Base-by-base conservation (phyloP, 2,888 invertebrate genomes). In the Drosophila cognata region DNA sequence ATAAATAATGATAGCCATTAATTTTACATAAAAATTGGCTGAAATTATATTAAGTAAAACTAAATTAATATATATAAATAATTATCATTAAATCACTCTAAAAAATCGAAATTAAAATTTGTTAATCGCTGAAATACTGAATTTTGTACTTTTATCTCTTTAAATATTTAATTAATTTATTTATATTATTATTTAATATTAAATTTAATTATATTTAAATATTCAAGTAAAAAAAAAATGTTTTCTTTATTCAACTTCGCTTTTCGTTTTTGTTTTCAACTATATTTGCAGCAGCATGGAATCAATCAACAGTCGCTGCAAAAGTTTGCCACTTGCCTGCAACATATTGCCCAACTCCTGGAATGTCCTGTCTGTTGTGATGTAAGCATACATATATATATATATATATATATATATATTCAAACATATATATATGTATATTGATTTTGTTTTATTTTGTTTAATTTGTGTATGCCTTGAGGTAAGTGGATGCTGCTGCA, bases 301-400 rank as follows among this genome's bases (percentile, higher is more conserved):
- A 90, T 93, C 75, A 92, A 93, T 91, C 92, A 93, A 81, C 92
- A 92, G 78, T 93, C 93, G 78, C 87, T 94, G 77, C 93, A 94
- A 89, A 93, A 93, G 87, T 93, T 94, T 87, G 93, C 93, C 60
- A 91, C 92, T 71, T 94, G 93, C 90, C 91, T 94, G 74, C 93
- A 94, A 91, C 92, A 93, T 77, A 93, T 94, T 79, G 92, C 94
- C 77, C 93, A 94, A 87, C 92, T 94, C 78, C 90, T 94, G 82
- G 94, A 94, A 87, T 94, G 94, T 91, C 94, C 94, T 73, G 93
- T 94, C 74, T 94, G 94, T 85, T 92, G 94, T 76, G 94, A 94
- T 91, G 93, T 93, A 84, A 91, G 90, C 84, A 63, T 25, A 53
- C 18, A 50, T n/a, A 10, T 25, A 33, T n/a, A 35, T 8, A 25